phyloP scores from a whole-genome alignment of 2,113 vertebrate genomes.

The Puma concolor region DNA sequence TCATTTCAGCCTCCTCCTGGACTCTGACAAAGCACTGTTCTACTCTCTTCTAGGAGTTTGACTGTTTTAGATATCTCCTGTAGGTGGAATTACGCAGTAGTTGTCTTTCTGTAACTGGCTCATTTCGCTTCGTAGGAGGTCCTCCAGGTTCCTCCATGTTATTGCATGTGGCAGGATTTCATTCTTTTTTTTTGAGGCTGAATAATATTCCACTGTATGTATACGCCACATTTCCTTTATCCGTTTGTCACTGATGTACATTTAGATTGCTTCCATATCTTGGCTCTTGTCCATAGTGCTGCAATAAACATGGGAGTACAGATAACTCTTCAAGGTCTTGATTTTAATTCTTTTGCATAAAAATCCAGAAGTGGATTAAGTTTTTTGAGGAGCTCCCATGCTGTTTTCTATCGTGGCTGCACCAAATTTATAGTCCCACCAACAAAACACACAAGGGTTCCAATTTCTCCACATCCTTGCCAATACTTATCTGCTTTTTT shows the following conservation, averaged over 20 bases:
- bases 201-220: background rate
- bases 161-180: background rate
- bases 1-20: background rate
- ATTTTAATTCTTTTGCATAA: background rate
- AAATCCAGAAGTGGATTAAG: background rate
- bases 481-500: background rate
- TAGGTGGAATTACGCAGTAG: background rate
- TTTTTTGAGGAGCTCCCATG: background rate
- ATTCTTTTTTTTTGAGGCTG: background rate
- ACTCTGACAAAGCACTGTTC: background rate
- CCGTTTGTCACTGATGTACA: background rate
- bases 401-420: background rate
- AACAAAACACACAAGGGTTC: background rate
- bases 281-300: background rate
- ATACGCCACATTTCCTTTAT: background rate
- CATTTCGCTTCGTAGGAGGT: background rate
- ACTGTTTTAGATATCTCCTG: background rate
- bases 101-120: background rate
- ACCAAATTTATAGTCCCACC: background rate
- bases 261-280: background rate
- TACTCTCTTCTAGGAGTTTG: background rate
- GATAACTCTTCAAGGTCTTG: background rate
- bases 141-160: background rate
- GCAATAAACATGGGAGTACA: background rate
- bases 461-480: background rate